Evolutionary conservation across 2,113 vertebrate genomes (phyloP), one percentile per base, ranked within the genome.

Genomic region (Channa argus): DNA sequence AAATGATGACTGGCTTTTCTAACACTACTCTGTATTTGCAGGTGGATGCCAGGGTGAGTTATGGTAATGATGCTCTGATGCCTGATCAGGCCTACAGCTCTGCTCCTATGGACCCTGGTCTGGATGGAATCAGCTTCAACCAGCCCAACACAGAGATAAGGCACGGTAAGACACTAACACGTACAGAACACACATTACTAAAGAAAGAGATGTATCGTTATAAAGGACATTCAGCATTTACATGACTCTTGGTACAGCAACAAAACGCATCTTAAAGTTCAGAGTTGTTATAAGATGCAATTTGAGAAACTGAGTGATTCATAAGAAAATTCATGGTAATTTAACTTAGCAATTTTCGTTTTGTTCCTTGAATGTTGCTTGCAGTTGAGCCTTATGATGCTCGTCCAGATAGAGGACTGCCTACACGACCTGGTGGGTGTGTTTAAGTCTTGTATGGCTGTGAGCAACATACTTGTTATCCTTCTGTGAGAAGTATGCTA

Each of bases 61-160:
- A 99, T 1, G 98, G 98, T 70, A 98, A 99, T 0, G 98, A 99
- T 14, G 98, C 97, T 24, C 96, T 99, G 75, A 98, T 98, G 96
- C 98, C 97, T 0, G 97, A 96, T 51, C 77, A 97, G 92, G 95
- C 96, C 0, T 96, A 97, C 92, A 98, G 96, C 4, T 97, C 96
- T 53, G 96, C 96, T 1, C 89, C 93, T 0, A 94, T 97, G 92
- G 97, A 99, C 70, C 94, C 95, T 0, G 94, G 95, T 0, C 88
- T 98, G 79, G 96, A 98, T 3, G 94, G 96, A 6, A 94, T 96
- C 60, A 96, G 94, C 75, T 97, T 97, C 10, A 97, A 98, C 84
- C 97, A 97, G 46, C 95, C 97, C 84, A 98, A 98, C 81, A 98
- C 97, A 4, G 96, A 98, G 93, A 99, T 24, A 24, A 24, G 98